Evolutionary conservation across 2,797 vertebrate genomes (phyloP).

Genomic region (Liparis tanakae): DNA sequence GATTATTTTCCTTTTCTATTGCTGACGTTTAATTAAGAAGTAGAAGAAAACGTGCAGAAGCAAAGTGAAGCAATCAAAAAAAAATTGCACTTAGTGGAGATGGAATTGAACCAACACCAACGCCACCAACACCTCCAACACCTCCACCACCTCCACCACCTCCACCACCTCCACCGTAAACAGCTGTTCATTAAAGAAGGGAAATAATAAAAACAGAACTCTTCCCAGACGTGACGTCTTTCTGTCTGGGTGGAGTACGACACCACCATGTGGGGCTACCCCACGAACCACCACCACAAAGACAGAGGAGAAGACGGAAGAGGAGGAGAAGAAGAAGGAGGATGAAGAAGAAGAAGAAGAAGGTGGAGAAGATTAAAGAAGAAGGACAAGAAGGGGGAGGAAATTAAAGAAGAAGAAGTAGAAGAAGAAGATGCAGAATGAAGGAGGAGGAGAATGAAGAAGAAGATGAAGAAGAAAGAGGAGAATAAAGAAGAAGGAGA

Average conservation of each 20-base stretch:
- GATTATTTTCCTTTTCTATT: neutral
- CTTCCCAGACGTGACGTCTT: constrained; percentile 49
- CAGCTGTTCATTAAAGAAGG: constrained; percentile 58
- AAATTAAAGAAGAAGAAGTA: no score
- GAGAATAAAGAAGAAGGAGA: constrained; percentile 19
- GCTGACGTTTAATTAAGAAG: constrained; percentile 8
- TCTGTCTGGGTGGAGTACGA: constrained; percentile 47
- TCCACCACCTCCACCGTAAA: neutral
- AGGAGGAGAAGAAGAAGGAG: no score
- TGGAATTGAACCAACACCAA: constrained; percentile 38
- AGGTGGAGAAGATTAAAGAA: no score
- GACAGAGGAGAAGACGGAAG: no score
- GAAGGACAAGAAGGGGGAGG: no score
- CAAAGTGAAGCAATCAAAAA: constrained; percentile 15
- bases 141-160: no score
- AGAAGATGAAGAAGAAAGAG: constrained; percentile 3
- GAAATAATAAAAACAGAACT: constrained; percentile 56
- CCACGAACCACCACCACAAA: constrained; percentile 14
- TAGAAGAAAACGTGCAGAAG: neutral
- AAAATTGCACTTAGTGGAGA: constrained; percentile 21
- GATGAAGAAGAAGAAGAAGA: no score
- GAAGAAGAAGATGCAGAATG: constrained; percentile 10
- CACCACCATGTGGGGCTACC: constrained; percentile 28
- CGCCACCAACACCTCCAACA: no score
- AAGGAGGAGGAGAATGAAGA: no score